Percentiles rank a stretch among this genome's conserved stretches.
phyloP scores from a whole-genome alignment of 2,113 vertebrate species.

The Aythya baeri region DNA sequence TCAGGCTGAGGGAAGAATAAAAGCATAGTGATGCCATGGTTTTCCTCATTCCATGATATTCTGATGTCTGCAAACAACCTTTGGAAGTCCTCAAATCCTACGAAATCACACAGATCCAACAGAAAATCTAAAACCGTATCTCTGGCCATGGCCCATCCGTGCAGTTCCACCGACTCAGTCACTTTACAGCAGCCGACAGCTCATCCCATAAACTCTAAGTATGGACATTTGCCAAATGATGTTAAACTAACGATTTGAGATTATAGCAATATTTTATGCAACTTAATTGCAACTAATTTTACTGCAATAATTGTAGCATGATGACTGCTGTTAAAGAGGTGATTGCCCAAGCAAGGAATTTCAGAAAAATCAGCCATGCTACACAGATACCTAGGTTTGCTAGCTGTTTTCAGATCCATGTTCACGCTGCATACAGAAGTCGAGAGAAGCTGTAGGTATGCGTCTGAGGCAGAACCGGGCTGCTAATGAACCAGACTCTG shows the following conservation, averaged over 20 bases:
- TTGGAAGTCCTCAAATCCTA: conserved; percentile 1
- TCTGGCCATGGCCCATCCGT: not conserved
- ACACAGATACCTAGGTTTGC: not conserved
- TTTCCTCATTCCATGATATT: not conserved
- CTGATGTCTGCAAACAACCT: not conserved
- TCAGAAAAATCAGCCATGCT: not conserved
- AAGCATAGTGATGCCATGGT: not conserved
- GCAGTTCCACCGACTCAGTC: not conserved
- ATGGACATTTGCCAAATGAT: conserved; percentile 21
- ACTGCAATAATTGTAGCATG: conserved; percentile 2
- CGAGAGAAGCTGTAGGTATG: not conserved
- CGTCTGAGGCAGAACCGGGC: conserved; percentile 8
- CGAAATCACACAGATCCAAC: not conserved
- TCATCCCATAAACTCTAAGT: not conserved
- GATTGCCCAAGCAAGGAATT: not conserved
- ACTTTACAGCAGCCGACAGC: not conserved
- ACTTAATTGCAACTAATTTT: conserved; percentile 39
- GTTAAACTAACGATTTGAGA: not conserved
- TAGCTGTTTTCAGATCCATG: not conserved
- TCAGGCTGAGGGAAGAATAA: not conserved
- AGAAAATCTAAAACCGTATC: not conserved
- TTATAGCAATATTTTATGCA: conserved; percentile 4
- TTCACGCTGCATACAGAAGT: not conserved
- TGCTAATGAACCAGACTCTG: conserved; percentile 19
- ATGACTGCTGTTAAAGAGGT: not conserved